Evolutionary conservation across 2,888 invertebrate genomes (phyloP), one percentile per base, ranked within the genome.

Genomic region (Myopa testacea): DNA sequence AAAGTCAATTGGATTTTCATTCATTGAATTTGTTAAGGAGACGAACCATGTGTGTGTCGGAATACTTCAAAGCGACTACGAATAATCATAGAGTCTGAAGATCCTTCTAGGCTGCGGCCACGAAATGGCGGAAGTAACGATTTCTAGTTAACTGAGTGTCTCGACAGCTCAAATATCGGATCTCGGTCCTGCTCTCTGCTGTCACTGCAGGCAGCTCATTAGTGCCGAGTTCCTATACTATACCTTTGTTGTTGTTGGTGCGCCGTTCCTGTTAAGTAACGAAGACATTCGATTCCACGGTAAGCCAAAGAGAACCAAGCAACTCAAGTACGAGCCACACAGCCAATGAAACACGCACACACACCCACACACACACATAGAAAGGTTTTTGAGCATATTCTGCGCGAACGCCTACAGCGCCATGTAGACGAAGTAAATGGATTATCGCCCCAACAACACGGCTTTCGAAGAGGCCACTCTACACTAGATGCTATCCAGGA

Each of bases 1-100:
- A 65, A 72, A 72, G n/a, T 72, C 38, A 72, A 72, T 72, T 60
- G 26, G 19, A 72, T 19, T 58, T 58, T 38, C 19, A 40, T 60
- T 72, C 60, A 60, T 72, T 72, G 58, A 60, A 72, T 72, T 60
- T 72, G 58, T 40, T 60, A 45, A n/a, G 45, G 19, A 60, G n/a
- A 55, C 10, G 60, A 52, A 8, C 34, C 34, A 26, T 16, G 63
- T 65, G 34, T 65, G 63, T 34, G 37, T 26, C 26, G 1, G 26
- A 26, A 26, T 26, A 26, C 26, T 26, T 26, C 1, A 26, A 26
- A 26, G 26, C 26, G 2, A 26, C n/a, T 26, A 26, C 26, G 26
- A 26, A 26, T 26, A 26, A 26, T 2, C 26, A 1, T 45, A 3
- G 45, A 45, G 45, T 10, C 45, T 6, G 6, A 6, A 45, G 45